Conservation (phyloP, 2,113 vertebrate species). For the Sander lucioperca region DNA sequence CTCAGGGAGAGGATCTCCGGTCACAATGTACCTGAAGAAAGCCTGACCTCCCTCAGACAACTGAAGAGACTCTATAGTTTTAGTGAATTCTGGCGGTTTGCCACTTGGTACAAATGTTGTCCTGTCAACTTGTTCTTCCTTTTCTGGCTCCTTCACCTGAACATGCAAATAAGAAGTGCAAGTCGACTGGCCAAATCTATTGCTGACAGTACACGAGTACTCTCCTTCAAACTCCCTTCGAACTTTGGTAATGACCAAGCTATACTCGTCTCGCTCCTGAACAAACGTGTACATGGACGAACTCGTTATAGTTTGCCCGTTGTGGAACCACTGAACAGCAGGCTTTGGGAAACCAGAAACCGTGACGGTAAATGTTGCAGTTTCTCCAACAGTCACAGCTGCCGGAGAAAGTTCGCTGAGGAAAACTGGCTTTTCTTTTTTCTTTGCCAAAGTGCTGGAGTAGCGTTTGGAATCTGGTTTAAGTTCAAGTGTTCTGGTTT, state of each 20-base stretch:
- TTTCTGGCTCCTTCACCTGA: conserved; percentile 65
- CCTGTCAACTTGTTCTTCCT: conserved; percentile 15
- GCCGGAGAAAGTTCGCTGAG: conserved; percentile 84
- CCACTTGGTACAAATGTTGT: conserved; percentile 38
- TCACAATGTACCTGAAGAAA: conserved; percentile 84
- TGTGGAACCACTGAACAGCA: conserved; percentile 89
- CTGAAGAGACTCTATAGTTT: conserved; percentile 78
- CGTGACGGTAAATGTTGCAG: conserved; percentile 85
- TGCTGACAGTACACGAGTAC: conserved; percentile 88
- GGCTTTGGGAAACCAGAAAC: conserved; percentile 87
- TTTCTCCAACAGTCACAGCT: conserved; percentile 84
- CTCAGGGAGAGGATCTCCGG: conserved; percentile 84
- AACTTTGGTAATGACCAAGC: conserved; percentile 85
- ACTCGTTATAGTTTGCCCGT: conserved; percentile 76
- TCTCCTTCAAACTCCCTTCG: conserved; percentile 87
- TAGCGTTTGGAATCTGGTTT: conserved; percentile 85
- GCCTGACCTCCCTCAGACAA: conserved; percentile 81
- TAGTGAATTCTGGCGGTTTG: conserved; percentile 84
- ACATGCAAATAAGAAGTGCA: conserved; percentile 87
- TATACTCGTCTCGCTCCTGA: conserved; percentile 86
- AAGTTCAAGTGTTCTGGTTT: conserved; percentile 91
- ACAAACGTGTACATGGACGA: conserved; percentile 83
- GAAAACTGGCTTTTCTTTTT: conserved; percentile 89
- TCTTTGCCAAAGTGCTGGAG: conserved; percentile 80
- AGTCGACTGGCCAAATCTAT: conserved; percentile 81